Base-by-base conservation (phyloP, 1,140 invertebrate genomes). In the Helicoverpa zea region DNA sequence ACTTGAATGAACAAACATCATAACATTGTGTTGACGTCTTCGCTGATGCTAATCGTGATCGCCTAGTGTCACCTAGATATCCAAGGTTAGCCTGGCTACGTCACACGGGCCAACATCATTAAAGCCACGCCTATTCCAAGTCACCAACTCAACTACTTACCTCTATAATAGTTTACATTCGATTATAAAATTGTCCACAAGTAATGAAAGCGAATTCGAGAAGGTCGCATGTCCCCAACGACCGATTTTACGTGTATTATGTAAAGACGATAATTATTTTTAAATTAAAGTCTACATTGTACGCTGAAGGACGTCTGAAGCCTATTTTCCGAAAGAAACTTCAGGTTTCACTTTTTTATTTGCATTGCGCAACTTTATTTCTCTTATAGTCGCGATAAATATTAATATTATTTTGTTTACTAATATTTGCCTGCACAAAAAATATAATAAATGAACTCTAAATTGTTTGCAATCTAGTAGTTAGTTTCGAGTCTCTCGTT, bases 341-440 rank as follows among this genome's bases (percentile, higher is more conserved):
- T 23, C 43, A 23, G 49, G 72, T 74, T 74, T 74, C 72, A 74
- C 72, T 74, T 74, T 74, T 74, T 74, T 59, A 16, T 74, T 47
- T 4, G 7, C 30, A 47, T 74, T 74, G 23, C 54, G 58, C 52
- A 74, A 74, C 58, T 43, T 18, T 14, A 16, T 10, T 56, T 18
- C n/a, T 74, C 64, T 49, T 66, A 35, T 49, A 16, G n/a, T 43
- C 13, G 43, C 64, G 11, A 68, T 49, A 49, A 49, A 68, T 49
- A 49, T n/a, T 63, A 43, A 43, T 14, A 49, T n/a, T 68, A 68
- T 18, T 66, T 18, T 49, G 18, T 66, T 66, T 66, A 18, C 35
- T 43, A 66, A 49, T 18, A 16, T 68, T 49, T 23, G 49, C 23
- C 35, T 2, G 63, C 10, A 43, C 63, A n/a, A 66, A 58, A 16